Evolutionary conservation across 2,113 vertebrate species (phyloP), one percentile per base, ranked within the genome.

Genomic region (Prolemur simus): DNA sequence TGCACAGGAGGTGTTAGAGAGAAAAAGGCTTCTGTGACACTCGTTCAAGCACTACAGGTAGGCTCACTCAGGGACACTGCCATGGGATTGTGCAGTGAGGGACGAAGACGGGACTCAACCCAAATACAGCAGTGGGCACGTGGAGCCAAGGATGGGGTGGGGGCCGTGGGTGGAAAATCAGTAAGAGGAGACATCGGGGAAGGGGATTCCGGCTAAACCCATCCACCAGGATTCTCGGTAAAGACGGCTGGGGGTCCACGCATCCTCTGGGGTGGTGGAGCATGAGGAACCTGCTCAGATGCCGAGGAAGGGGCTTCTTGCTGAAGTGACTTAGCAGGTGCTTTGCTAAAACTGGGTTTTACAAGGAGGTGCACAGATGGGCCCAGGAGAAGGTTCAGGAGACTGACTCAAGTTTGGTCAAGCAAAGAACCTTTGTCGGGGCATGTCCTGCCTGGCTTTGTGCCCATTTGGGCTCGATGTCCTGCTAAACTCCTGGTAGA

Each of bases 241-340:
- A 8, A 20, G 34, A 7, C 1, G 1, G 12, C 23, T 0, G 37
- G 23, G 39, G 25, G 58, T 9, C 58, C 58, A 60, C 3, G 25
- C 25, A 4, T 27, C 25, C 23, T 25, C 58, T 60, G 58, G 58
- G 58, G 25, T 0, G 3, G 39, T 42, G 37, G 37, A 42, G 23
- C 13, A 4, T 2, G 6, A 45, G 71, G 39, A 7, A 74, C 11
- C 71, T 74, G 58, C 23, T 27, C 71, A 74, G 25, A 45, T 14
- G 25, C 8, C 7, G 42, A 74, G 39, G 39, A 20, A 8, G 39
- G 71, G 25, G 25, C 54, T 29, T 42, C 39, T 45, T 15, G 25
- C 39, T 42, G 39, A 73, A 25, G 9, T 17, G 71, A 45, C 21
- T 25, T 73, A 10, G 74, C 45, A 76, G 73, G 73, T 4, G 2